Conservation (phyloP, 2,888 invertebrate species). For the Clistopyga incitator region DNA sequence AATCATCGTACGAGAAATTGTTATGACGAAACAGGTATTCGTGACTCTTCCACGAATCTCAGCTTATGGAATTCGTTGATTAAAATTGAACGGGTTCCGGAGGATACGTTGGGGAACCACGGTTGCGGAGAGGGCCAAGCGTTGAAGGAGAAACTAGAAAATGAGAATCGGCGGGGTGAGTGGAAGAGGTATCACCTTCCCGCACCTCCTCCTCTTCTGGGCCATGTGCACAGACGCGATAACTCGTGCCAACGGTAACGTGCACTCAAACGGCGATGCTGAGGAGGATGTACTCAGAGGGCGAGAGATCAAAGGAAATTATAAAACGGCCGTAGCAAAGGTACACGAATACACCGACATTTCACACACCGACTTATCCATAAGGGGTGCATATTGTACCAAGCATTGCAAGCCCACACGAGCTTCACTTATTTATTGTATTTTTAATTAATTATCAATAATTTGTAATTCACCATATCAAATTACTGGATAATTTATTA, state of each 20-base stretch:
- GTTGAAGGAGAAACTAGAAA: slow-evolving; percentile 17
- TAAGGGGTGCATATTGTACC: neutral
- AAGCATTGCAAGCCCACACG: neutral
- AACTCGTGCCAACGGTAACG: slow-evolving; percentile 38
- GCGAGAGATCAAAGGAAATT: slow-evolving; percentile 61
- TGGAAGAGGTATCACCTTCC: slow-evolving; percentile 26
- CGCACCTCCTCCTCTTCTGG: slow-evolving; percentile 16
- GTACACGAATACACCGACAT: slow-evolving; percentile 17
- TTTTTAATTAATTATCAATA: neutral
- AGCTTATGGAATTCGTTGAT: slow-evolving; percentile 41
- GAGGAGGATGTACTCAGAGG: slow-evolving; percentile 15
- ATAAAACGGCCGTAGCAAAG: slow-evolving; percentile 52
- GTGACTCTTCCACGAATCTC: slow-evolving; percentile 23
- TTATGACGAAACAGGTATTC: neutral
- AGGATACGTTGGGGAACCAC: slow-evolving; percentile 4
- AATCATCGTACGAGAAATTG: slow-evolving; percentile 6
- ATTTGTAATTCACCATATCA: neutral
- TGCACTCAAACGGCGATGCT: slow-evolving; percentile 47
- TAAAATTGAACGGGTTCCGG: slow-evolving; percentile 42
- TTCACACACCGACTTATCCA: slow-evolving; percentile 20
- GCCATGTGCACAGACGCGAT: slow-evolving; percentile 49
- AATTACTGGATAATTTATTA: neutral
- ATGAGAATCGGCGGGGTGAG: slow-evolving; percentile 5
- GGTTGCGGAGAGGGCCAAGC: slow-evolving; percentile 14
- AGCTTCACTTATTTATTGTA: neutral